Conservation (phyloP, 1,140 invertebrate species). For the Eufriesea mexicana region DNA sequence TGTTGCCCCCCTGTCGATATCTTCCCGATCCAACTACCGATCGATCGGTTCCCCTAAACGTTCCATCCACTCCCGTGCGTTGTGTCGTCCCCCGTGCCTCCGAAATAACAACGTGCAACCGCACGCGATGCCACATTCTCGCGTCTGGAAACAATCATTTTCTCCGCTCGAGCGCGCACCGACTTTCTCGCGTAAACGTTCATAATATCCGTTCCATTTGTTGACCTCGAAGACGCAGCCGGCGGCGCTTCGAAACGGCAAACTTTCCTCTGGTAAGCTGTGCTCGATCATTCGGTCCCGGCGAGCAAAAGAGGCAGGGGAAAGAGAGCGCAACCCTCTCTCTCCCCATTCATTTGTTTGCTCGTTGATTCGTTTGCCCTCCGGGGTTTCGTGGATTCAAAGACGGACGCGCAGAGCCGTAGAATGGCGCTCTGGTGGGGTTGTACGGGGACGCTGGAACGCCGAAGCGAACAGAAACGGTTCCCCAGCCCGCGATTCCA, state of each 20-base stretch:
- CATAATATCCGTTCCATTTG: slow-evolving; percentile 39
- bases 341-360: slow-evolving; percentile 55
- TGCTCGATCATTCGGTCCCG: slow-evolving; percentile 66
- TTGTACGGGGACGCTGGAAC: slow-evolving; percentile 14
- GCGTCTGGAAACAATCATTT: slow-evolving; percentile 17
- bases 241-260: neutral
- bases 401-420: slow-evolving; percentile 48
- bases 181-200: slow-evolving; percentile 44
- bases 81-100: no score
- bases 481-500: slow-evolving; percentile 64
- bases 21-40: neutral
- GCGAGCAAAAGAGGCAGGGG: neutral
- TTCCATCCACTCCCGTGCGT: no score
- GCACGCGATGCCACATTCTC: no score
- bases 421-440: slow-evolving; percentile 2
- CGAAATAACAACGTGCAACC: neutral
- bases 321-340: slow-evolving; percentile 44
- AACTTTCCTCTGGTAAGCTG: slow-evolving; percentile 48
- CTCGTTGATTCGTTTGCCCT: slow-evolving; percentile 65
- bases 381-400: slow-evolving; percentile 61
- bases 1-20: neutral
- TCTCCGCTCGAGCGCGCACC: neutral
- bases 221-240: slow-evolving; percentile 24
- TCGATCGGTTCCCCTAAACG: neutral
- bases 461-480: slow-evolving; percentile 56